These are phyloP conservation scores for Acrossocheilus fasciatus DNA, from an alignment of 2,797 vertebrate species.

Conservation along the genomic window DNA sequence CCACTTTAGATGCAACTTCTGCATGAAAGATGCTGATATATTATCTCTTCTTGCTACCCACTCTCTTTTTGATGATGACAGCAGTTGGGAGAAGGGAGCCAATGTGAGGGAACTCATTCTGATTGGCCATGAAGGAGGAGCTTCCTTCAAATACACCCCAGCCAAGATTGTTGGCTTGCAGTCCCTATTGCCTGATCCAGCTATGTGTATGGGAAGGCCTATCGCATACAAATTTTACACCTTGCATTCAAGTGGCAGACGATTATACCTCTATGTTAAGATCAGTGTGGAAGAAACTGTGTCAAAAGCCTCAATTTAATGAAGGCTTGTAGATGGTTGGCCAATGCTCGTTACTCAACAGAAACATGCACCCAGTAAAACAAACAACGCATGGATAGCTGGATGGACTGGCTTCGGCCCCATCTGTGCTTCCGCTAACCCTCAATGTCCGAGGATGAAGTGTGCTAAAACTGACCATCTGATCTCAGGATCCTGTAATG, in stretches of 20 bases:
- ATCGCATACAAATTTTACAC: not conserved
- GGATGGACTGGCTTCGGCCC: not conserved
- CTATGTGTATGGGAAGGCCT: not conserved
- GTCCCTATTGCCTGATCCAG: not conserved
- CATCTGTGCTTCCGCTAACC: not conserved
- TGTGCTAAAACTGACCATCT: not conserved
- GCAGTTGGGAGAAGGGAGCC: too few species aligned
- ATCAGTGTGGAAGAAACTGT: not conserved
- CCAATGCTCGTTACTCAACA: not conserved
- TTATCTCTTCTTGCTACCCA: not conserved
- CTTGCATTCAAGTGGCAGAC: not conserved
- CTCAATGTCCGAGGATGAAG: not conserved
- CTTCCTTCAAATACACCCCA: too few species aligned
- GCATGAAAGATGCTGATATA: not conserved
- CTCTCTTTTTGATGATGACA: not conserved
- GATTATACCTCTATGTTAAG: not conserved
- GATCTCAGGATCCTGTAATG: not conserved
- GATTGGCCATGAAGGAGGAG: not conserved
- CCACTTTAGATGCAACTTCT: too few species aligned
- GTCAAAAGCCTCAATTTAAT: not conserved
- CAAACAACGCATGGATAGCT: not conserved
- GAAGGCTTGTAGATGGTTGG: not conserved
- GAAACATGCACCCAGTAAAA: not conserved
- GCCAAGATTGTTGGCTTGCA: not conserved
- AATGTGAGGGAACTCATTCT: not conserved